Evolutionary conservation across 2,888 invertebrate genomes (phyloP).

Genomic region (Patella depressa): DNA sequence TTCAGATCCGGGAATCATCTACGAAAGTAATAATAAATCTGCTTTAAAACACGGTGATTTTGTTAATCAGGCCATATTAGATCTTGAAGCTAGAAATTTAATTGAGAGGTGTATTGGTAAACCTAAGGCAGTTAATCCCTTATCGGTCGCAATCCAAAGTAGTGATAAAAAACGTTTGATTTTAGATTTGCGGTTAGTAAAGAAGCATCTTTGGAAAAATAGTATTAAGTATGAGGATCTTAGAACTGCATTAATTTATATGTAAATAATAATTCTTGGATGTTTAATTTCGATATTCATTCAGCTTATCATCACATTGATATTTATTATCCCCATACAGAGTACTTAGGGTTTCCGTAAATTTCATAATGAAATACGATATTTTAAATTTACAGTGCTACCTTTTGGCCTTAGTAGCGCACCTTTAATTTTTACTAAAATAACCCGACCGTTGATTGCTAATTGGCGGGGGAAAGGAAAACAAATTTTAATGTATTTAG

Average conservation of each 20-base stretch:
- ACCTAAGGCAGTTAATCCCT: background rate
- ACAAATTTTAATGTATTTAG: background rate
- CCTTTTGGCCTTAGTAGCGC: background rate
- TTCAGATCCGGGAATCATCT: background rate
- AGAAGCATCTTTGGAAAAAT: too few relatives aligned
- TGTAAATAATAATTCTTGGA: too few relatives aligned
- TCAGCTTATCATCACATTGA: background rate
- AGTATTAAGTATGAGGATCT: too few relatives aligned
- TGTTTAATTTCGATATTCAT: too few relatives aligned
- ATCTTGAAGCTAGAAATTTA: background rate
- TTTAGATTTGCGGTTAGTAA: too few relatives aligned
- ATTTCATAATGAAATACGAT: background rate
- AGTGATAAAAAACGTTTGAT: too few relatives aligned
- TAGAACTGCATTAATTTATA: too few relatives aligned
- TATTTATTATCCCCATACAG: background rate
- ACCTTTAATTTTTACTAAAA: background rate
- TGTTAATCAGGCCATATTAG: background rate
- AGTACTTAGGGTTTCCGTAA: background rate
- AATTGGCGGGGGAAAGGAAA: background rate
- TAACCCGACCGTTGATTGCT: background rate
- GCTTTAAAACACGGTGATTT: background rate
- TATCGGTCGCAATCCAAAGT: background rate
- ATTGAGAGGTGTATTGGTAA: background rate
- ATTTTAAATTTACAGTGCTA: background rate
- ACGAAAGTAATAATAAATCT: background rate